Percentiles rank a stretch among this genome's conserved stretches.
phyloP scores from a whole-genome alignment of 1,140 invertebrate species.

The Musca vetustissima region DNA sequence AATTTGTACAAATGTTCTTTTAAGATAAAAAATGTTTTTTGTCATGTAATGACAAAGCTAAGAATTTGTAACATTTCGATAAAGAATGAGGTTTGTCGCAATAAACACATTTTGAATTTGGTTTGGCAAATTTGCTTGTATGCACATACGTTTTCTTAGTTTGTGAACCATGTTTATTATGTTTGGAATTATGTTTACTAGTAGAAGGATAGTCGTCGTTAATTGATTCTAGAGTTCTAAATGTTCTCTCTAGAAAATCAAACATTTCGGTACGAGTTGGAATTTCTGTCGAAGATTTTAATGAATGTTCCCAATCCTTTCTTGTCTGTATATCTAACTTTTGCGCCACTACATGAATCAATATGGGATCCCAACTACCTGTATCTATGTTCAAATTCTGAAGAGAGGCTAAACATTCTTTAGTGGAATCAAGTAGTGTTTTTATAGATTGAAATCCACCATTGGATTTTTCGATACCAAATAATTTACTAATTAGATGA shows the following conservation, averaged over 20 bases:
- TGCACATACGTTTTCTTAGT: background rate
- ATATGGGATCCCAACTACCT: slow-evolving; percentile 4
- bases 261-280: background rate
- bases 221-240: slow-evolving; percentile 21
- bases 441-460: background rate
- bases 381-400: slow-evolving; percentile 5
- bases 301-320: slow-evolving; percentile 19
- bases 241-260: slow-evolving; percentile 16
- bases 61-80: slow-evolving; percentile 20
- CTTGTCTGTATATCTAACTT: slow-evolving; percentile 9
- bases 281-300: background rate
- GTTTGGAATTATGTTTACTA: background rate
- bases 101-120: background rate
- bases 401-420: slow-evolving; percentile 14
- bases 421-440: slow-evolving; percentile 17
- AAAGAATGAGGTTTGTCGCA: slow-evolving; percentile 16
- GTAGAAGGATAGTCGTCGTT: background rate
- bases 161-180: no score
- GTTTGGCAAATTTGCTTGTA: background rate
- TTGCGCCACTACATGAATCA: background rate
- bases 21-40: slow-evolving; percentile 5
- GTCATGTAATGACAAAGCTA: background rate
- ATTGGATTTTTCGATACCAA: slow-evolving; percentile 5
- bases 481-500: no score
- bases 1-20: slow-evolving; percentile 11